Conservation (phyloP, 2,888 invertebrate species). For the Bombylius major region DNA sequence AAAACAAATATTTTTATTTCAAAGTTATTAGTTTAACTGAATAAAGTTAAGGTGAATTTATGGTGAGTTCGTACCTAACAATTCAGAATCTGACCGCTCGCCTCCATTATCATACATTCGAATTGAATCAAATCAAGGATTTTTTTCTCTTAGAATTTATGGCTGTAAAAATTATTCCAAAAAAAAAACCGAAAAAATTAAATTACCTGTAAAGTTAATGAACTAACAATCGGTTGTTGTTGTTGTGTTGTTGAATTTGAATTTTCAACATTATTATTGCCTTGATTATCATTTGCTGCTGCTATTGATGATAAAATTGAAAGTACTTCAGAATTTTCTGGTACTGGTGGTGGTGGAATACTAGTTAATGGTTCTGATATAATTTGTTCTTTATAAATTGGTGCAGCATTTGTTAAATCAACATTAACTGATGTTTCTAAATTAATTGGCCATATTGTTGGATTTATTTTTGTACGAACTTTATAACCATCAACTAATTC, state of each 20-base stretch:
- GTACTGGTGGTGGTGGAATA: constrained; percentile 60
- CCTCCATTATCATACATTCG: too few relatives aligned
- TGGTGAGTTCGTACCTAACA: too few relatives aligned
- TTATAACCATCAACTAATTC: constrained; percentile 66
- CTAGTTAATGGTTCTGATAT: constrained; percentile 49
- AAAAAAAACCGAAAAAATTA: too few relatives aligned
- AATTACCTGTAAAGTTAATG: not conserved
- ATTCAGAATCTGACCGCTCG: too few relatives aligned
- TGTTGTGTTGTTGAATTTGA: not conserved
- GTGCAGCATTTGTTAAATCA: not conserved
- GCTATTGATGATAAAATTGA: not conserved
- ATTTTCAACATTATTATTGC: not conserved
- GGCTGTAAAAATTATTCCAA: too few relatives aligned
- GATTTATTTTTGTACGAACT: constrained; percentile 72
- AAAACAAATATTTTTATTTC: too few relatives aligned
- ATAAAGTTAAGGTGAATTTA: too few relatives aligned
- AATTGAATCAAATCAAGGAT: too few relatives aligned
- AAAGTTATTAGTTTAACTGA: too few relatives aligned
- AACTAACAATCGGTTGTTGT: not conserved
- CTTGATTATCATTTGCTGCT: not conserved
- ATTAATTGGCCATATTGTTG: constrained; percentile 78
- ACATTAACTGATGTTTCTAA: constrained; percentile 39
- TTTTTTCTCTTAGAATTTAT: too few relatives aligned
- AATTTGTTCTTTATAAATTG: constrained; percentile 9
- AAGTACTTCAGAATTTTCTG: constrained; percentile 42